phyloP scores from a whole-genome alignment of 30 jellyfish, hydroid and myxozoan genomes.

The Mastigias papua region DNA sequence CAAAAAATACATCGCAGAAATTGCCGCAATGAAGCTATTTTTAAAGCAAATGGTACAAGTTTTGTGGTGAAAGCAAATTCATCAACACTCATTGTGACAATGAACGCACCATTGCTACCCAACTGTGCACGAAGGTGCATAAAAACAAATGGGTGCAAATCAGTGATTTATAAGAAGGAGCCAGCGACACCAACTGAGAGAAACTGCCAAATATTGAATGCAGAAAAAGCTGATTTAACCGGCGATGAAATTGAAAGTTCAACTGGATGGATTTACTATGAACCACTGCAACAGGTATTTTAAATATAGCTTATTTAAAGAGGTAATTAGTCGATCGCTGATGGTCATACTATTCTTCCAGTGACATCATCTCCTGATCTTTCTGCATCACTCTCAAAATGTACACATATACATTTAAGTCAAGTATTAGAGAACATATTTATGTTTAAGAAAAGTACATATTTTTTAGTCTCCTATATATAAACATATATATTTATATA shows the following conservation, averaged over 20 bases:
- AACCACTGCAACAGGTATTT: slow-evolving; percentile 12
- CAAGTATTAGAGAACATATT: too few species aligned
- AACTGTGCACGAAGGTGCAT: slow-evolving; percentile 5
- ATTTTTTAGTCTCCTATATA: too few species aligned
- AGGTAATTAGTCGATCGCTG: too few species aligned
- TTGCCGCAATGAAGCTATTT: slow-evolving; percentile 12
- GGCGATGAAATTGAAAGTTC: neutral
- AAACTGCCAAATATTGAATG: neutral
- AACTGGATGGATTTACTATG: slow-evolving; percentile 8
- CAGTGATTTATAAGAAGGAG: neutral
- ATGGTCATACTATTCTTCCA: too few species aligned
- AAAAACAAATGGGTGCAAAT: neutral
- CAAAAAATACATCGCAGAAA: neutral
- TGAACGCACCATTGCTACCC: neutral
- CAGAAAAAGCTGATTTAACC: neutral
- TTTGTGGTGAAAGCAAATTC: neutral
- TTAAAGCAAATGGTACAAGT: neutral
- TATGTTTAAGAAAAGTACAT: too few species aligned
- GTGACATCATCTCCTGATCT: too few species aligned
- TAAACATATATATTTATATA: too few species aligned
- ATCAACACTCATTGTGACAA: neutral
- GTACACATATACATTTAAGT: too few species aligned
- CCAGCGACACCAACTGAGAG: neutral
- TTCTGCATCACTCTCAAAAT: too few species aligned
- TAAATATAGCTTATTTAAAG: too few species aligned